These are phyloP conservation scores for Agapornis roseicollis DNA, from an alignment of 2,113 vertebrate genomes.

Conservation along the genomic window DNA sequence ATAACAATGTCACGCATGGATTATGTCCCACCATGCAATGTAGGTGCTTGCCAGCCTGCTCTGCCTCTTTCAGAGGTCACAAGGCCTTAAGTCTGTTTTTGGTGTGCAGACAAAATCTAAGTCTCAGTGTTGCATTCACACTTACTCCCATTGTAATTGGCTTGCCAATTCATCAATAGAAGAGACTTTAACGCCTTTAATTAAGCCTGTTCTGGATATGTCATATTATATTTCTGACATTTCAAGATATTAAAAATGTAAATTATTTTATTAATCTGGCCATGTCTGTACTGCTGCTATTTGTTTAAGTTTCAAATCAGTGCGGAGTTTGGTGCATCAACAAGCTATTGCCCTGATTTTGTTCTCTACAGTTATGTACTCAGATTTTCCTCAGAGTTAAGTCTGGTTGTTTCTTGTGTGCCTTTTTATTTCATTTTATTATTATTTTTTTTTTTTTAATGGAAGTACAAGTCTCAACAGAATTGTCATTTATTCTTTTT, in stretches of 20 bases:
- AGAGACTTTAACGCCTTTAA: not conserved
- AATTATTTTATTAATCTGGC: not conserved
- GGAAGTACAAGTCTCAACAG: not conserved
- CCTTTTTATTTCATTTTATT: not conserved
- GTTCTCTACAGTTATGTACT: not conserved
- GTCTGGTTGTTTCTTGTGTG: not conserved
- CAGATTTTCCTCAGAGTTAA: not conserved
- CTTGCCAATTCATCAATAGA: not conserved
- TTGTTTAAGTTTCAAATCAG: not conserved
- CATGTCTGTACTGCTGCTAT: not conserved
- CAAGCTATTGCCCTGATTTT: not conserved
- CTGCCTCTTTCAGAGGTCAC: not conserved
- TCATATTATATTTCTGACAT: not conserved
- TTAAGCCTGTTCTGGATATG: not conserved
- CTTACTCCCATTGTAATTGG: not conserved
- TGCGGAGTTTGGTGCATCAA: not conserved
- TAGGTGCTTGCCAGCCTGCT: not conserved
- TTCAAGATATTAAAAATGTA: not conserved
- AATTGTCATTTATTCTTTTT: not conserved
- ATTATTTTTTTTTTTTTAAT: not conserved
- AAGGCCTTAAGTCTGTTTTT: not conserved
- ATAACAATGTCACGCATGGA: not conserved
- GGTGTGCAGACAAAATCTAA: not conserved
- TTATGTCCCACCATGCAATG: not conserved
- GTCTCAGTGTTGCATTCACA: accelerated